Conservation (phyloP, 2,113 vertebrate species). For the Phrynosoma blainvillii region DNA sequence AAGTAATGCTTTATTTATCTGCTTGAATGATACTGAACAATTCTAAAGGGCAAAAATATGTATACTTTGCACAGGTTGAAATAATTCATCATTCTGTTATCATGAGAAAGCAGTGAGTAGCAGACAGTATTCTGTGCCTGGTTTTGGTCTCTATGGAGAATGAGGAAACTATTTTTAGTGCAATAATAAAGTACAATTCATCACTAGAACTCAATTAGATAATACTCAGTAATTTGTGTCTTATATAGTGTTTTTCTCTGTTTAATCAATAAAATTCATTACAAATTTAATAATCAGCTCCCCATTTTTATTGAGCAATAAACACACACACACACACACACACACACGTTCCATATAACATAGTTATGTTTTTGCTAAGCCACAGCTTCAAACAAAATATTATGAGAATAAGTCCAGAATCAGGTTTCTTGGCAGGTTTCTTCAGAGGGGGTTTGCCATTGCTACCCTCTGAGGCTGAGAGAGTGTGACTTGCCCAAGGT, state of each 20-base stretch:
- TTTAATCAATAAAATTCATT: slow-evolving; percentile 22
- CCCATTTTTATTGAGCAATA: slow-evolving; percentile 15
- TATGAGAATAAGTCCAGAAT: not conserved
- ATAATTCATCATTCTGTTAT: not conserved
- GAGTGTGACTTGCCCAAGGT: too few relatives aligned
- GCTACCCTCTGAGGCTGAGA: too few relatives aligned
- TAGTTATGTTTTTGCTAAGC: not conserved
- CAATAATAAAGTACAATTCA: not conserved
- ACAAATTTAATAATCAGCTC: slow-evolving; percentile 13
- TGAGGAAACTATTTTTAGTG: slow-evolving; percentile 4
- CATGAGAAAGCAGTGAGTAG: slow-evolving; percentile 1
- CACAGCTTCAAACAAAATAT: not conserved
- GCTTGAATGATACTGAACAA: not conserved
- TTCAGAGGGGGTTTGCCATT: too few relatives aligned
- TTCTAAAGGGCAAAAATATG: not conserved
- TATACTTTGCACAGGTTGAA: not conserved
- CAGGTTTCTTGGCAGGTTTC: too few relatives aligned
- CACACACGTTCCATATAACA: rapidly evolving
- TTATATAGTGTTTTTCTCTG: slow-evolving; percentile 15
- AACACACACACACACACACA: not conserved
- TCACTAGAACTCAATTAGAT: not conserved
- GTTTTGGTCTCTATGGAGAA: not conserved
- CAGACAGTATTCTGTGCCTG: not conserved
- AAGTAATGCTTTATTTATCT: not conserved
- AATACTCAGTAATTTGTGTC: not conserved